These are phyloP conservation scores for Diglossa cyanea DNA, from an alignment of 2,797 vertebrate species.

Conservation along the genomic window DNA sequence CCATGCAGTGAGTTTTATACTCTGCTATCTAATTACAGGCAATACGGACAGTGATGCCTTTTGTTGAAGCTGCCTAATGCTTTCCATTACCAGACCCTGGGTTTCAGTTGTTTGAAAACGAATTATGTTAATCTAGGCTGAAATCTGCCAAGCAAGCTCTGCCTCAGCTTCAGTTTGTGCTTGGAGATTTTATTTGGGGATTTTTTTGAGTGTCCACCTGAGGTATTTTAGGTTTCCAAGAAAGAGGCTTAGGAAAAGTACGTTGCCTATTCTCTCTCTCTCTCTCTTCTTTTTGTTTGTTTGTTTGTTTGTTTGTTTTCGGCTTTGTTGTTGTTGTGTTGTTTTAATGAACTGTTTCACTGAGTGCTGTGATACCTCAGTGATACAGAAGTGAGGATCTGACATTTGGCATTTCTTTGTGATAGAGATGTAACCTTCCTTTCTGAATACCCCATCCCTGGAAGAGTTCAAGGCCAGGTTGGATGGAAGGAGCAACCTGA, in stretches of 20 bases:
- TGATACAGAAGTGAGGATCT: neutral
- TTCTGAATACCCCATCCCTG: neutral
- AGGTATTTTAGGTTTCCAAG: neutral
- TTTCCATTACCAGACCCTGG: neutral
- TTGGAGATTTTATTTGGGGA: neutral
- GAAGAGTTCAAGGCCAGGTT: neutral
- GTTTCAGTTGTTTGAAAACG: conserved; percentile 23
- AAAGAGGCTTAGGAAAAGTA: neutral
- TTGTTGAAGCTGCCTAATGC: conserved; percentile 30
- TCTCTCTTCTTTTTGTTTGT: too few relatives aligned
- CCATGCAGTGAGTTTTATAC: conserved; percentile 26
- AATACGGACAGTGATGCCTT: neutral
- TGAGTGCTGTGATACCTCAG: neutral
- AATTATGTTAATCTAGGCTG: conserved; percentile 25
- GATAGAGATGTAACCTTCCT: neutral
- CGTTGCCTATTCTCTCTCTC: neutral
- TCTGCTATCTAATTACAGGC: conserved; percentile 49
- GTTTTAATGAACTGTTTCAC: neutral
- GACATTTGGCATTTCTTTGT: neutral
- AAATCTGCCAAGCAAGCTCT: conserved; percentile 26
- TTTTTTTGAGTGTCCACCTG: neutral
- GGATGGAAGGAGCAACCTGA: neutral
- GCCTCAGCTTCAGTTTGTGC: neutral
- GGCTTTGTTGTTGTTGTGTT: too few relatives aligned
- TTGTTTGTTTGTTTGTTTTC: too few relatives aligned